Evolutionary conservation across 2,888 invertebrate species (phyloP).

Genomic region (Catotricha subobsoleta): DNA sequence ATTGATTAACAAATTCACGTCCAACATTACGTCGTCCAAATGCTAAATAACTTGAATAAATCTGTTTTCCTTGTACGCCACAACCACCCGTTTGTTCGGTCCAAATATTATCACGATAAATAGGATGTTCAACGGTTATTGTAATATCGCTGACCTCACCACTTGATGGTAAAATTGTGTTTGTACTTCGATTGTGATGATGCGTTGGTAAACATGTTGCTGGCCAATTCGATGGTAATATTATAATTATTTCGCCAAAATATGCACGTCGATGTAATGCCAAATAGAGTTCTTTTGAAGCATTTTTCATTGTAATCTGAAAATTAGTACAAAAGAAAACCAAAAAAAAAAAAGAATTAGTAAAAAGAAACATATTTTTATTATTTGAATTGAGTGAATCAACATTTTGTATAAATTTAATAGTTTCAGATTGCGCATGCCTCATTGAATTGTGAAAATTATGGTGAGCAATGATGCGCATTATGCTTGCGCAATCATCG

Average conservation of each 20-base stretch:
- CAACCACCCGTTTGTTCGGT: constrained; percentile 43
- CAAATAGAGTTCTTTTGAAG: constrained; percentile 37
- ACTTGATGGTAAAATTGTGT: constrained; percentile 25
- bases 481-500: no score
- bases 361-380: not conserved
- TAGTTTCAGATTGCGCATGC: no score
- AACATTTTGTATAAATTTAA: no score
- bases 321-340: constrained; percentile 10
- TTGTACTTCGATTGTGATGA: not conserved
- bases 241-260: constrained; percentile 37
- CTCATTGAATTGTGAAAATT: no score
- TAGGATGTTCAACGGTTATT: constrained; percentile 32
- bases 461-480: no score
- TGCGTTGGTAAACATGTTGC: constrained; percentile 29
- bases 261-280: constrained; percentile 38
- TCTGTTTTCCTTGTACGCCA: constrained; percentile 37
- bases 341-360: not conserved
- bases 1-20: constrained; percentile 38
- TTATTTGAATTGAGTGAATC: no score
- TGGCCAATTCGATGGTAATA: constrained; percentile 41
- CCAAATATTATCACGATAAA: constrained; percentile 36
- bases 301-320: constrained; percentile 35
- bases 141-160: constrained; percentile 38
- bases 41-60: constrained; percentile 32
- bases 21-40: constrained; percentile 19